Evolutionary conservation across 2,888 invertebrate species (phyloP), one percentile per base, ranked within the genome.

Genomic region (Piscicola geometra): DNA sequence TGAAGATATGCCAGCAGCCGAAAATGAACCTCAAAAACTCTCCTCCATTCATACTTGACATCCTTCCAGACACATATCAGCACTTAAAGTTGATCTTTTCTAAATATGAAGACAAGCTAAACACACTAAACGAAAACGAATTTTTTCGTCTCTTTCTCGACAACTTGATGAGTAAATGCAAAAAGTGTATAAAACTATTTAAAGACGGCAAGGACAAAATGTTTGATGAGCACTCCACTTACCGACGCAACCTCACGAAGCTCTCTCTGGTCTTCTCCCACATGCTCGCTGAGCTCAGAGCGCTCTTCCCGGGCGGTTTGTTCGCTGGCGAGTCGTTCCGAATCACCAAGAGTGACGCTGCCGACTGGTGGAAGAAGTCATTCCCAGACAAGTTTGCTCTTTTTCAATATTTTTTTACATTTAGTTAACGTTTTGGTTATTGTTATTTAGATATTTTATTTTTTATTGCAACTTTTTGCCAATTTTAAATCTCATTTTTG

Each of bases 21-120:
- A 92, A 93, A 85, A 96, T 98, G 95, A 98, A 97, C 87, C 89
- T 99, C 82, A 97, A 99, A 88, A 99, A 99, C 86, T 96, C 96
- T 83, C 99, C 99, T 76, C 99, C 99, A 77, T 99, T 98, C 87
- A 98, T 99, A 84, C 88, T 99, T 85, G 99, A 99, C 87, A 99
- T 99, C 86, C 88, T 99, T 83, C 98, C 98, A 79, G 99, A 99
- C 88, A 99, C 97, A 82, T 98, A 98, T 88, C 96, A 98, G 87
- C 91, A 97, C 84, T 88, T 99, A 83, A 90, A 94, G 83, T 89
- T 94, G 82, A 95, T 98, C 84, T 95, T 94, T 88, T 91, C 92
- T 67, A 96, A 95, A 88, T 94, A 97, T 86, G 96, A 97, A 88
- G 94, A 96, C 87, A 93, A 93, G 86, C 92, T 96, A 90, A 90